A percentile compares a stretch with the other conserved stretches of the same genome.
These are phyloP conservation scores for Agrilus cyanescens DNA, from an alignment of 2,888 invertebrate species.

Conservation along the genomic window DNA sequence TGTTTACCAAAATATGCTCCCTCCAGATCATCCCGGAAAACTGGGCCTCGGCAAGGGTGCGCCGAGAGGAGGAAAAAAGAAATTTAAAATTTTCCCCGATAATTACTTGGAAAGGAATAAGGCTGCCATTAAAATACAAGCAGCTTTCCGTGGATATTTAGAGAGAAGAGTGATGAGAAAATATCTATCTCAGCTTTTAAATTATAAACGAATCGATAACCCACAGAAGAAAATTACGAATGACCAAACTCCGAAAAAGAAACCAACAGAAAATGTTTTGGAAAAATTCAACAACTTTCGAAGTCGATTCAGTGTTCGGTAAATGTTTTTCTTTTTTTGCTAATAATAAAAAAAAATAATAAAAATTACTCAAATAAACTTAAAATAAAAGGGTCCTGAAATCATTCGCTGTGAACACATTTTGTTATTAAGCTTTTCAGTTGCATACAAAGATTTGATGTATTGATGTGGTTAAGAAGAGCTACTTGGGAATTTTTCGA, in stretches of 20 bases:
- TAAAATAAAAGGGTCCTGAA: no score
- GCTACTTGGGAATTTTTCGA: no score
- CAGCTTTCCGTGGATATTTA: constrained; percentile 25
- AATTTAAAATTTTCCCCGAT: not conserved
- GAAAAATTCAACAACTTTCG: not conserved
- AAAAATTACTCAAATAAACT: no score
- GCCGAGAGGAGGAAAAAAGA: no score
- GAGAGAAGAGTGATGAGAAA: constrained; percentile 26
- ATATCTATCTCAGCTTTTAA: constrained; percentile 13
- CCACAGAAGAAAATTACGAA: constrained; percentile 15
- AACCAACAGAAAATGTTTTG: constrained; percentile 12
- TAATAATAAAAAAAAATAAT: no score
- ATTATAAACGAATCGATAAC: no score
- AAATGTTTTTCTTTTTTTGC: no score
- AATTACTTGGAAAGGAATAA: constrained; percentile 12
- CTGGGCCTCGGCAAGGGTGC: no score
- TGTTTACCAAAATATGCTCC: not conserved
- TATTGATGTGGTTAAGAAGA: no score
- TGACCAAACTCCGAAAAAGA: constrained; percentile 31
- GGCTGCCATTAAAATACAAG: constrained; percentile 32
- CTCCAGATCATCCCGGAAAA: not conserved
- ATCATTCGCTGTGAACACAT: no score
- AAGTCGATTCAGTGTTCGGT: not conserved
- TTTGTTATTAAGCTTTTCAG: no score
- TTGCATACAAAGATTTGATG: no score